Percentiles rank a stretch among this genome's conserved stretches.
Evolutionary conservation across 2,113 vertebrate species (phyloP).

Genomic region (Sardina pilchardus): DNA sequence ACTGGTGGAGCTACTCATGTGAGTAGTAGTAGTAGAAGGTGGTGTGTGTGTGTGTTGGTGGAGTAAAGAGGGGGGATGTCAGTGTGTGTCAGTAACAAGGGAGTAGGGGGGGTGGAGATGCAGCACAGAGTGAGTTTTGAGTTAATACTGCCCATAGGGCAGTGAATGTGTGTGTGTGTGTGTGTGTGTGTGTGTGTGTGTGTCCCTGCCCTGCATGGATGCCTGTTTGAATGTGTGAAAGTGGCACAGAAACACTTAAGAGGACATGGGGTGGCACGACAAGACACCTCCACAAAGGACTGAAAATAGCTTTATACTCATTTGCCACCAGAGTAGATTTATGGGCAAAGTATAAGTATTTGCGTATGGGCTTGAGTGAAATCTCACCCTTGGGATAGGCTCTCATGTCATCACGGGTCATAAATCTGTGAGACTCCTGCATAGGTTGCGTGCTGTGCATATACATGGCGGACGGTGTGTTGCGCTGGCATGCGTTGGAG

Average conservation of each 20-base stretch:
- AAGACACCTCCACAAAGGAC: too few species aligned
- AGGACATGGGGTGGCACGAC: too few species aligned
- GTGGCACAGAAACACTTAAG: neutral
- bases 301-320: neutral
- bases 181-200: neutral
- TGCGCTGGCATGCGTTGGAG: neutral
- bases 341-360: neutral
- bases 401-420: neutral
- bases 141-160: conserved; percentile 21
- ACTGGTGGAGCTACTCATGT: conserved; percentile 96
- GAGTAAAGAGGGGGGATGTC: neutral
- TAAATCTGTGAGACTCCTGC: neutral
- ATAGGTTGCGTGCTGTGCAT: neutral
- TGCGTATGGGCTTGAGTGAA: neutral
- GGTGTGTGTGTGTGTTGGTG: neutral
- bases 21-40: conserved; percentile 56
- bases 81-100: neutral
- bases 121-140: neutral
- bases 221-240: too few species aligned
- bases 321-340: neutral
- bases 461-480: neutral
- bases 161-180: conserved; percentile 6
- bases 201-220: too few species aligned
- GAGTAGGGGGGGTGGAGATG: conserved; percentile 15
- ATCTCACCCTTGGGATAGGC: neutral